Conservation (phyloP, 1,140 invertebrate genomes). For the Sarcophaga peregrina region DNA sequence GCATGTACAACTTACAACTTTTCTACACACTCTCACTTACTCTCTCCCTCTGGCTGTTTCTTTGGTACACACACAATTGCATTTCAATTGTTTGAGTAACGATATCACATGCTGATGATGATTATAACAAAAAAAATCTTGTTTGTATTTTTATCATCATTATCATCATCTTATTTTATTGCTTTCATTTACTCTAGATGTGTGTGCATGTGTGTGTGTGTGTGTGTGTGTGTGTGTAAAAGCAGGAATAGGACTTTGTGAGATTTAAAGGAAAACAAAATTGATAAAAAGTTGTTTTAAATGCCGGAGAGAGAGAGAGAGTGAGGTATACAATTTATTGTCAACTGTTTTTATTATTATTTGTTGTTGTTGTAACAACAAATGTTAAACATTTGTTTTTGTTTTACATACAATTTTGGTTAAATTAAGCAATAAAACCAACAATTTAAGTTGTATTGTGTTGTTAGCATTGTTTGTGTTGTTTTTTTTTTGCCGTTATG, state of each 20-base stretch:
- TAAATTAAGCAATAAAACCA: conserved; percentile 25
- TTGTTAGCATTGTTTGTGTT: no score
- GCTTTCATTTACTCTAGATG: not conserved
- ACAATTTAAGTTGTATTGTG: not conserved
- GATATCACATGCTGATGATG: no score
- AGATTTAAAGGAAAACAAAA: no score
- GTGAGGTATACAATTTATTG: not conserved
- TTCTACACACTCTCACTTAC: not conserved
- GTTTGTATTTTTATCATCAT: no score
- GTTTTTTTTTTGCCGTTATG: no score
- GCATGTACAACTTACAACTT: not conserved
- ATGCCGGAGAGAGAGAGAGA: no score
- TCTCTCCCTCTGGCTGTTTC: not conserved
- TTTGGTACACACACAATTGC: not conserved
- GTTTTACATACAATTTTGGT: conserved; percentile 13
- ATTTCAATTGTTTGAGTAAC: not conserved
- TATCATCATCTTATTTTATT: not conserved
- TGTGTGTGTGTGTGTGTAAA: no score
- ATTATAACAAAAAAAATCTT: not conserved
- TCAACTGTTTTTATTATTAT: not conserved
- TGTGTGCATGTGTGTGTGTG: no score
- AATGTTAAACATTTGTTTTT: conserved; percentile 11
- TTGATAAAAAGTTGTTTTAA: no score
- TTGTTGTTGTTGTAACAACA: not conserved
- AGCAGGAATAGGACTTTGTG: no score